A percentile compares a stretch with the other conserved stretches of the same genome.
phyloP scores from a whole-genome alignment of 2,113 vertebrate genomes.

The Halcyon senegalensis region DNA sequence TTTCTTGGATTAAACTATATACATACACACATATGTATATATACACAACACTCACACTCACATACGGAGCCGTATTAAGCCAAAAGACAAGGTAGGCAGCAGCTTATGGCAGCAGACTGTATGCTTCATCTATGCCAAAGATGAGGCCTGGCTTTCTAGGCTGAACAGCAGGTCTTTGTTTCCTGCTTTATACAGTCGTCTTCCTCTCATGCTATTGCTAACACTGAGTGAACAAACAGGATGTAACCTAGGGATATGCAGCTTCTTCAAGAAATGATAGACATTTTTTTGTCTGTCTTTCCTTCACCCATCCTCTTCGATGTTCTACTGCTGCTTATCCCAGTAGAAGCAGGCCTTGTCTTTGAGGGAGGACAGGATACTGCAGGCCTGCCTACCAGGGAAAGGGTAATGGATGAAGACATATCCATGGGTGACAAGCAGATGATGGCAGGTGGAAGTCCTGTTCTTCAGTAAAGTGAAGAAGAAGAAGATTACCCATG shows the following conservation, averaged over 20 bases:
- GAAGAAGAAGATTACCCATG: neutral
- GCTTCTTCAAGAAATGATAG: neutral
- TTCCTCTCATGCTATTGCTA: neutral
- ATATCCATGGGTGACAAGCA: neutral
- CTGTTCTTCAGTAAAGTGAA: neutral
- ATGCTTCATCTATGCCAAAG: constrained; percentile 5
- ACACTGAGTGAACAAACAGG: neutral
- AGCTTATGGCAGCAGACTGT: constrained; percentile 57
- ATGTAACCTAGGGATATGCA: neutral
- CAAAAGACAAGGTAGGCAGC: constrained; percentile 58
- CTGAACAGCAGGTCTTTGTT: constrained; percentile 55
- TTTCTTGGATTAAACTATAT: constrained; percentile 68
- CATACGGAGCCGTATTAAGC: constrained; percentile 52
- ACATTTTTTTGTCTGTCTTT: neutral
- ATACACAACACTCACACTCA: constrained; percentile 31
- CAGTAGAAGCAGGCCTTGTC: neutral
- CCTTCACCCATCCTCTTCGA: neutral
- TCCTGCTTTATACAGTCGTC: neutral
- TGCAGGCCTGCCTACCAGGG: neutral
- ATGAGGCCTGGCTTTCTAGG: neutral
- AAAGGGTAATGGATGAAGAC: neutral
- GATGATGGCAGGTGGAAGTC: neutral
- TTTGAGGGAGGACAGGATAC: neutral
- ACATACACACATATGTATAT: constrained; percentile 53
- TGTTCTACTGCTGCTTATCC: neutral